phyloP scores from a whole-genome alignment of 2,888 invertebrate genomes.

The Drosophila cognata region DNA sequence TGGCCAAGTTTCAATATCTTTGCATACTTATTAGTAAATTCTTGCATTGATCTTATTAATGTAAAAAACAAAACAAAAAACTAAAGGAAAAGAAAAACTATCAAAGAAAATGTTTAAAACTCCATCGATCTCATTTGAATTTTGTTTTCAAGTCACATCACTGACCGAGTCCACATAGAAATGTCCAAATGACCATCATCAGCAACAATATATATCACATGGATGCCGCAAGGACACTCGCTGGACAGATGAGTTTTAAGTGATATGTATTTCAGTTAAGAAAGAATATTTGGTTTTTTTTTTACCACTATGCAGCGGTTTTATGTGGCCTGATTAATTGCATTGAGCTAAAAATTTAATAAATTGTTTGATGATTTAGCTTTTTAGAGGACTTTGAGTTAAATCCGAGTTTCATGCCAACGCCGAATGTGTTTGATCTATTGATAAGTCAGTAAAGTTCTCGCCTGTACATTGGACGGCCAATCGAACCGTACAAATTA shows the following conservation, averaged over 20 bases:
- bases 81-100: neutral
- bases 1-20: neutral
- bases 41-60: neutral
- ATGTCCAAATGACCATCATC: neutral
- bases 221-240: neutral
- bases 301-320: conserved; percentile 15
- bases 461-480: conserved; percentile 46
- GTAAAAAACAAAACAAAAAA: neutral
- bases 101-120: neutral
- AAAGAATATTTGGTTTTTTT: neutral
- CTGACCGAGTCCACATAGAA: neutral
- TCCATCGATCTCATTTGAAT: neutral
- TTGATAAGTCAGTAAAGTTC: conserved; percentile 11
- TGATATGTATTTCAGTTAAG: neutral
- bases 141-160: neutral
- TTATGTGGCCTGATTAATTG: conserved; percentile 3
- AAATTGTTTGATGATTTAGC: neutral
- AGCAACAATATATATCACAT: neutral
- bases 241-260: neutral
- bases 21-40: neutral
- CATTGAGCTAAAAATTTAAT: conserved; percentile 9
- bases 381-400: conserved; percentile 22
- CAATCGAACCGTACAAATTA: conserved; percentile 20
- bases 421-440: conserved; percentile 11
- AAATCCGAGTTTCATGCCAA: conserved; percentile 33